Base-by-base conservation (phyloP, 2,888 invertebrate species). In the Cremastobaeus sp. region DNA sequence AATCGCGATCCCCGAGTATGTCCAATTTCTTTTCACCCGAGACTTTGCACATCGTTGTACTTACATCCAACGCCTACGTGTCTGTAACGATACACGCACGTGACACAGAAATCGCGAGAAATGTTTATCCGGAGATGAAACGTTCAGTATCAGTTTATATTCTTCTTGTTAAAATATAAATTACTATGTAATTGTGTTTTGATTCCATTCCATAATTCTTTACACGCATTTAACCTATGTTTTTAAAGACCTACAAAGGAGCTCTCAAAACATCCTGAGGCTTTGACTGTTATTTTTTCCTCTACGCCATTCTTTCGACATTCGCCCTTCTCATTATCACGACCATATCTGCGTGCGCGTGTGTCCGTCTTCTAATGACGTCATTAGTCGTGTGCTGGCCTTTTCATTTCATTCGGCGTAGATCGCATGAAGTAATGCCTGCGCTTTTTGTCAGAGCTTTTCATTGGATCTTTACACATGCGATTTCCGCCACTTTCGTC, bases 361-460 rank as follows among this genome's bases (percentile, higher is more conserved):
- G 35, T 71, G 70, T 64, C 50, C 52, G 37, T 12, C 62, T 41
- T 62, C 64, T 71, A 71, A 71, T 71, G 70, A 70, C 70, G 70
- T 62, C 70, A 62, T 70, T 70, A 62, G 70, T 62, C 59, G 28
- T 14, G 37, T 52, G 3, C 45, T 17, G 32, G 54, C 47, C 47
- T 20, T 47, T 60, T 54, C 48, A 54, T 69, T 69, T 60, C 54
- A 25, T 37, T 37, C 20, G 37, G 15, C 15, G 17, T n/a, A 41
- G 17, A 43, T 59, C 68, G 59, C 68, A 34, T 30, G 45, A 45
- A 59, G 30, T 59, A 57, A 57, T 28, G 50, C 28, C 20, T 39
- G 17, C 18, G 20, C 18, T 14, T 43, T 50, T 50, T 50, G 35
- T 1, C 28, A n/a, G 4, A 11, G 30, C 14, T 39, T 69, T 43